Evolutionary conservation across 2,797 vertebrate genomes (phyloP), one percentile per base, ranked within the genome.

Genomic region (Onychomys arenicola): DNA sequence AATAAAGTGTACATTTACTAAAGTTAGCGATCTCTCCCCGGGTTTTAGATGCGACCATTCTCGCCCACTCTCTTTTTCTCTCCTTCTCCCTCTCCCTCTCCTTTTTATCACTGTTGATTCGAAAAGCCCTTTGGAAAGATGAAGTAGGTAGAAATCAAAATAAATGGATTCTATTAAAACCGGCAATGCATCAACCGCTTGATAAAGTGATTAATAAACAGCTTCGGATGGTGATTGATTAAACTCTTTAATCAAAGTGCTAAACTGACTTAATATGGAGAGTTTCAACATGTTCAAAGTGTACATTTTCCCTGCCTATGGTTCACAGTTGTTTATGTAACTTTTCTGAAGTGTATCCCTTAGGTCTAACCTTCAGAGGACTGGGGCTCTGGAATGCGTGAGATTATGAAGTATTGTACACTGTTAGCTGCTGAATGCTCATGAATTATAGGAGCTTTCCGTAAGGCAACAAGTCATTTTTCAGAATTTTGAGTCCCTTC

Each of bases 131-230:
- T 99, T 99, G 99, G 99, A 99, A 99, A 99, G 99, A 99, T 99
- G 99, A 99, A 99, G 99, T 99, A 99, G 99, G 99, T 99, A 99
- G 99, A 99, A 99, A 99, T 99, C 99, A 99, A 99, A 99, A 99
- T 99, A 99, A 99, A 99, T 99, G 99, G 99, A 99, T 99, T 99
- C 99, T 99, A 99, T 99, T 99, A 99, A 99, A 99, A 99, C 99
- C 99, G 99, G 99, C 99, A 99, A 99, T 99, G 99, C 99, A 99
- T 99, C 99, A 99, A 99, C 99, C 99, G 99, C 99, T 99, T 99
- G 99, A 99, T 99, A 99, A 99, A 99, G 99, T 99, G 99, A 99
- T 99, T 99, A 99, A 99, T 99, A 99, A 99, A 99, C 99, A 99
- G 99, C 98, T 99, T 98, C 97, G 99, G 99, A 99, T 99, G 98